Percentiles rank a stretch among this genome's conserved stretches.
Evolutionary conservation across 2,888 invertebrate genomes (phyloP).

Genomic region (Agrotis puta): DNA sequence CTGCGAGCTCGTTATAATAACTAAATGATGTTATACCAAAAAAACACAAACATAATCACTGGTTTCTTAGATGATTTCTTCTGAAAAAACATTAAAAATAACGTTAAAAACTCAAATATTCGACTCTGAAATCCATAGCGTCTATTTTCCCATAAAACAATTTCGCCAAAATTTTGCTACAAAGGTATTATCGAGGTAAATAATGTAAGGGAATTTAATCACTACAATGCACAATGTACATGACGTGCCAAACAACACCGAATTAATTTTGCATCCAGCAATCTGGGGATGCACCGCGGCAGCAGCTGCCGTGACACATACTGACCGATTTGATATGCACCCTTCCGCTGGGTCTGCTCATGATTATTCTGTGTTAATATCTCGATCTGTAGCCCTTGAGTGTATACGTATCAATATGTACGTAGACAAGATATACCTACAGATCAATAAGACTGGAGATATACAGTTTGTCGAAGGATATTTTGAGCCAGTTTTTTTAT

Average conservation of each 20-base stretch:
- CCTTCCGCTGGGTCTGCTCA: conserved; percentile 77
- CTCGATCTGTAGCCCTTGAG: conserved; percentile 33
- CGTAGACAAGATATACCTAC: not conserved
- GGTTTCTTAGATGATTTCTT: no score
- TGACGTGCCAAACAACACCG: conserved; percentile 70
- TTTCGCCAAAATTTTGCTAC: conserved; percentile 2
- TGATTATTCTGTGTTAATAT: conserved; percentile 56
- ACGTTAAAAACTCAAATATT: not conserved
- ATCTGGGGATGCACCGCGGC: conserved; percentile 83
- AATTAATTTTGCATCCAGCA: conserved; percentile 87
- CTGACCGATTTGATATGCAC: conserved; percentile 88
- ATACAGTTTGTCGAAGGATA: not conserved
- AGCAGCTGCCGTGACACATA: conserved; percentile 81
- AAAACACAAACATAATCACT: not conserved
- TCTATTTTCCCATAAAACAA: conserved; percentile 26
- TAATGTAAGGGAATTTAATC: conserved; percentile 60
- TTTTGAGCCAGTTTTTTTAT: no score
- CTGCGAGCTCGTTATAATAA: not conserved
- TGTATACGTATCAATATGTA: not conserved
- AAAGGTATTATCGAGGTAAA: conserved; percentile 18
- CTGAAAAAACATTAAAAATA: not conserved
- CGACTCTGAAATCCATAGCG: not conserved
- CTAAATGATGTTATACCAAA: not conserved
- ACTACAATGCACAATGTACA: conserved; percentile 54
- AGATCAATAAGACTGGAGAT: conserved; percentile 7